Conservation (phyloP, 2,113 vertebrate species). For the Apus apus region DNA sequence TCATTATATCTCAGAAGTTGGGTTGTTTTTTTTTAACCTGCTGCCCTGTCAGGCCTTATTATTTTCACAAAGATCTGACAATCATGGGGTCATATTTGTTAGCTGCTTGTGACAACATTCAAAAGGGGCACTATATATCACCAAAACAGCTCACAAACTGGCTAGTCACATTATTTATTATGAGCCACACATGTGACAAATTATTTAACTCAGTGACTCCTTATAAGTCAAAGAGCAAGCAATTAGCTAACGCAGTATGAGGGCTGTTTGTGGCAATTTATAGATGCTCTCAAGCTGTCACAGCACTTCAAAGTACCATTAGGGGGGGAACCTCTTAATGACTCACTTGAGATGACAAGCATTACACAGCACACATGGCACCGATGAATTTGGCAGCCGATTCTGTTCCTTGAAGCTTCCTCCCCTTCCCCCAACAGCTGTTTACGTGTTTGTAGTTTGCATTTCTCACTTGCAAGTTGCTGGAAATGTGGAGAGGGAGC, state of each 20-base stretch:
- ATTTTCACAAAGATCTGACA: constrained; percentile 61
- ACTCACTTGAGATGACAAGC: constrained; percentile 85
- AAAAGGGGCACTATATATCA: constrained; percentile 83
- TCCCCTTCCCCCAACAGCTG: constrained; percentile 61
- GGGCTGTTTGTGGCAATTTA: constrained; percentile 90
- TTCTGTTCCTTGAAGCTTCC: constrained; percentile 55
- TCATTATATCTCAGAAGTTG: neutral
- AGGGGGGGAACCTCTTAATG: constrained; percentile 79
- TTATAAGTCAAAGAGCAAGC: constrained; percentile 97
- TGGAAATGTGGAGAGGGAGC: neutral
- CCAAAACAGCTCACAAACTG: constrained; percentile 77
- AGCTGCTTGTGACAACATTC: constrained; percentile 77
- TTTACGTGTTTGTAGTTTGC: constrained; percentile 67
- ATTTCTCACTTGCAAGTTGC: neutral
- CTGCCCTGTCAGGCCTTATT: constrained; percentile 33
- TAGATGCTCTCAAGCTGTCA: constrained; percentile 86
- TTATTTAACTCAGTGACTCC: constrained; percentile 93
- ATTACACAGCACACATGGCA: constrained; percentile 80
- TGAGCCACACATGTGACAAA: constrained; percentile 92
- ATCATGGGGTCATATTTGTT: constrained; percentile 59
- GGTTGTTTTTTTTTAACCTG: neutral
- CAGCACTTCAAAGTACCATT: constrained; percentile 81
- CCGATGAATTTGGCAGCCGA: constrained; percentile 72
- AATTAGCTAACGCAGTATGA: constrained; percentile 94
- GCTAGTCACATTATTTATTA: constrained; percentile 89